These are phyloP conservation scores for Calliphora vomitoria DNA, from an alignment of 2,888 invertebrate species.

Conservation along the genomic window DNA sequence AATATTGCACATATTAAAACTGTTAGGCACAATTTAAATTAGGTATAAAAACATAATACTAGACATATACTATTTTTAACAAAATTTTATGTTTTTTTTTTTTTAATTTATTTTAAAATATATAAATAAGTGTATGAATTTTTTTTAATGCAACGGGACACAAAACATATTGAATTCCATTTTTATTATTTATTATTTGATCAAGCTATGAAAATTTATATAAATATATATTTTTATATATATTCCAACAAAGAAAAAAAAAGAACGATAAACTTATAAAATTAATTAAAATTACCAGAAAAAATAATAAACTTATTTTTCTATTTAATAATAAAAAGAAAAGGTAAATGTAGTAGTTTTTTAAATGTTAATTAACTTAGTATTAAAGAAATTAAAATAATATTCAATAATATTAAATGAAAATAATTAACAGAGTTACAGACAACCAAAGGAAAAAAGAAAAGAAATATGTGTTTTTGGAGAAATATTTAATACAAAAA, in stretches of 20 bases:
- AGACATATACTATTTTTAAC: slow-evolving; percentile 4
- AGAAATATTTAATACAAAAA: slow-evolving; percentile 62
- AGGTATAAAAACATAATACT: slow-evolving; percentile 47
- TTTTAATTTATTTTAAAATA: slow-evolving; percentile 37
- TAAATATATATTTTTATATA: slow-evolving; percentile 54
- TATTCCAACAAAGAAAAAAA: slow-evolving; percentile 23
- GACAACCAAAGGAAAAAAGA: not conserved
- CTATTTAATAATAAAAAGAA: slow-evolving; percentile 37
- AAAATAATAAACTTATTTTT: slow-evolving; percentile 58
- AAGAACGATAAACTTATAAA: slow-evolving; percentile 61
- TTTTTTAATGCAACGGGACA: slow-evolving; percentile 49
- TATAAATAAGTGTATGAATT: slow-evolving; percentile 40
- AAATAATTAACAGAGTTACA: slow-evolving; percentile 40
- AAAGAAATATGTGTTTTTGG: slow-evolving; percentile 60
- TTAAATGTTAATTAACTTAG: slow-evolving; percentile 66
- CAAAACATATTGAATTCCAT: slow-evolving; percentile 54
- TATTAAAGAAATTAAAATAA: slow-evolving; percentile 29
- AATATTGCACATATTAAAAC: slow-evolving; percentile 72
- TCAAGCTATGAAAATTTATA: slow-evolving; percentile 16
- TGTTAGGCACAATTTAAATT: slow-evolving; percentile 72
- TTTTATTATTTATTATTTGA: slow-evolving; percentile 19
- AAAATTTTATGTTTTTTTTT: slow-evolving; percentile 33
- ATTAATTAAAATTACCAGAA: slow-evolving; percentile 11
- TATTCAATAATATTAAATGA: slow-evolving; percentile 50
- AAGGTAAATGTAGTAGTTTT: slow-evolving; percentile 70